Evolutionary conservation across 2,113 vertebrate species (phyloP).

Genomic region (Solea solea): DNA sequence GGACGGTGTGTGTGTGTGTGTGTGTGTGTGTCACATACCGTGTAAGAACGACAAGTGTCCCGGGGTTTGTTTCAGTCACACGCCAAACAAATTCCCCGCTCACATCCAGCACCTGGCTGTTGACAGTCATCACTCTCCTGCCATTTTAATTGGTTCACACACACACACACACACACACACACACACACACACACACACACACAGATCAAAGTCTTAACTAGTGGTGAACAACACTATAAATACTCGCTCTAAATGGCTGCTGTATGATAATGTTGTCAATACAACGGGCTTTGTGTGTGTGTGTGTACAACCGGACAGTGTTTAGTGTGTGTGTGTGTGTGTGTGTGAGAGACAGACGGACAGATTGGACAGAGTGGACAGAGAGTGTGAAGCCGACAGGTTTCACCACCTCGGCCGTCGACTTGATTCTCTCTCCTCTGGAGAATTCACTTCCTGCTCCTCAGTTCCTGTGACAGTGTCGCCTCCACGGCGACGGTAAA

Average conservation of each 20-base stretch:
- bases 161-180: constrained; percentile 18
- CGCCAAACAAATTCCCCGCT: constrained; percentile 54
- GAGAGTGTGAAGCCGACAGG: constrained; percentile 68
- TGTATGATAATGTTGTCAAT: constrained; percentile 50
- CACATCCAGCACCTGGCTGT: constrained; percentile 54
- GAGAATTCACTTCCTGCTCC: constrained; percentile 39
- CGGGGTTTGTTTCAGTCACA: constrained; percentile 37
- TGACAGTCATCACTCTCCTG: constrained; percentile 54
- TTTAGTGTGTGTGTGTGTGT: constrained; percentile 29
- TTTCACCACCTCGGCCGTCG: constrained; percentile 64
- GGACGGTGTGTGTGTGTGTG: too few relatives aligned
- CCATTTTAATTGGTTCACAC: constrained; percentile 53
- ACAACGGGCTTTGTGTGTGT: constrained; percentile 44
- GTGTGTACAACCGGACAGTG: too few relatives aligned
- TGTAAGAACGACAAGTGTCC: constrained; percentile 43
- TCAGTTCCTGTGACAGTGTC: constrained; percentile 42
- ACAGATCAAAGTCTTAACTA: constrained; percentile 35
- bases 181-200: constrained; percentile 20
- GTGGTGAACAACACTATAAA: constrained; percentile 55
- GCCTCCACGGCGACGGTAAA: constrained; percentile 40
- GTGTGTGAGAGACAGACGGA: neutral
- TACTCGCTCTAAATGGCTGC: constrained; percentile 28
- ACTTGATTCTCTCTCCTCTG: constrained; percentile 32
- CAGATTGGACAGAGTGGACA: constrained; percentile 15
- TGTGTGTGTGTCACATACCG: constrained; percentile 2